A percentile compares a stretch with the other conserved stretches of the same genome.
These are phyloP conservation scores for Pyrgus malvae DNA, from an alignment of 2,888 invertebrate genomes.

Conservation along the genomic window DNA sequence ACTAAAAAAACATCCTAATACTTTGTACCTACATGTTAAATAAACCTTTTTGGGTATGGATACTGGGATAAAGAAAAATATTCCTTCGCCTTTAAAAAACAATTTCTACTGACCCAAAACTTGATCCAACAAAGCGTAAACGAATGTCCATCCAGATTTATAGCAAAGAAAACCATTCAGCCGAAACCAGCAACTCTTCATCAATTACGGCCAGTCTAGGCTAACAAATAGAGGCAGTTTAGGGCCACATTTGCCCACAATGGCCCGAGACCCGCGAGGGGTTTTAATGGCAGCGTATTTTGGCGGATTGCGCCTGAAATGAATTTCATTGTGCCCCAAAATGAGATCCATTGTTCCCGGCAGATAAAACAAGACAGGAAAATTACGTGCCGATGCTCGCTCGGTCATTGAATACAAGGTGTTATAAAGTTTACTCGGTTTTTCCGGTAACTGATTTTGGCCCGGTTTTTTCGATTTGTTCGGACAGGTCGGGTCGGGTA, in stretches of 20 bases:
- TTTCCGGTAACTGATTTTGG: constrained; percentile 22
- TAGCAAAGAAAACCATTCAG: constrained; percentile 1
- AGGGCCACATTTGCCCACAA: constrained; percentile 32
- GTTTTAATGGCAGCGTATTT: constrained; percentile 69
- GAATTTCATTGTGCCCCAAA: constrained; percentile 72
- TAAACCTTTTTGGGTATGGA: too few relatives aligned
- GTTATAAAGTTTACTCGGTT: constrained; percentile 40
- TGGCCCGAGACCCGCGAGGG: constrained; percentile 33
- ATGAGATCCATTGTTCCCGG: constrained; percentile 70
- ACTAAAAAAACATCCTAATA: too few relatives aligned
- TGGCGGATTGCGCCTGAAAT: constrained; percentile 64
- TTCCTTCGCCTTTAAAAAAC: too few relatives aligned
- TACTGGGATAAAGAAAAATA: too few relatives aligned
- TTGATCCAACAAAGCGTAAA: neutral
- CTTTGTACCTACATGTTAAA: too few relatives aligned
- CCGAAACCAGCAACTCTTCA: constrained; percentile 13
- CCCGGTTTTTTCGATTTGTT: constrained; percentile 5
- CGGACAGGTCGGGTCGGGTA: neutral
- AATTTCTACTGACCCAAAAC: too few relatives aligned
- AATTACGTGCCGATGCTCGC: constrained; percentile 56
- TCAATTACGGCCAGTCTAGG: constrained; percentile 23
- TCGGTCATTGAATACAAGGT: constrained; percentile 60
- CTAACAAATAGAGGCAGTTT: constrained; percentile 38
- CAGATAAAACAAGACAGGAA: constrained; percentile 75
- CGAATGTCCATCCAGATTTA: neutral